Percentiles rank a stretch among this genome's conserved stretches.
Conservation (phyloP, 2,113 vertebrate species). For the Phainopepla nitens region DNA sequence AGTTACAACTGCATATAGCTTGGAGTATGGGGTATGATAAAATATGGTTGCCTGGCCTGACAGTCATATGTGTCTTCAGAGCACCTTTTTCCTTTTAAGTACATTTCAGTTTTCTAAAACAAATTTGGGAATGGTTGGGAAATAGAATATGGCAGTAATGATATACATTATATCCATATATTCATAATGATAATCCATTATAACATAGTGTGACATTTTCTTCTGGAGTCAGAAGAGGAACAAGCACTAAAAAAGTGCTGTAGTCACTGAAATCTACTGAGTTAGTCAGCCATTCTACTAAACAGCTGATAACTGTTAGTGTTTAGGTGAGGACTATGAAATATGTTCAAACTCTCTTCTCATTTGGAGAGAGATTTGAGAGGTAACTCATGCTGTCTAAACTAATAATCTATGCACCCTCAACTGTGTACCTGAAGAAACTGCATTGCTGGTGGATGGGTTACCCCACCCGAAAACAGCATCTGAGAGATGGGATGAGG, state of each 20-base stretch:
- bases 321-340: not conserved
- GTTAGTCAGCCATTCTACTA: not conserved
- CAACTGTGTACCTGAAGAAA: not conserved
- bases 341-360: fast-evolving
- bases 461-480: not conserved
- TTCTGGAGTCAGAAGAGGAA: not conserved
- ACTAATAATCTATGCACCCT: not conserved
- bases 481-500: not conserved
- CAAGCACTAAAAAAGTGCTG: not conserved
- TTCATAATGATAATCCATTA: not conserved
- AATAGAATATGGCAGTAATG: not conserved
- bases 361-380: not conserved
- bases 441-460: not conserved
- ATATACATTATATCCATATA: not conserved
- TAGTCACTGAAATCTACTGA: not conserved
- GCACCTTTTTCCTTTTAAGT: not conserved
- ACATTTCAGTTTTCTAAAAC: not conserved
- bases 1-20: not conserved
- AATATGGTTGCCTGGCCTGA: not conserved
- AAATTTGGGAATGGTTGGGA: not conserved
- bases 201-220: not conserved
- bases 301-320: not conserved
- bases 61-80: not conserved
- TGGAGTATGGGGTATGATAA: not conserved
- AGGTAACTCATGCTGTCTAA: not conserved